Conservation (phyloP, 2,113 vertebrate genomes). For the Thalassoma bifasciatum region DNA sequence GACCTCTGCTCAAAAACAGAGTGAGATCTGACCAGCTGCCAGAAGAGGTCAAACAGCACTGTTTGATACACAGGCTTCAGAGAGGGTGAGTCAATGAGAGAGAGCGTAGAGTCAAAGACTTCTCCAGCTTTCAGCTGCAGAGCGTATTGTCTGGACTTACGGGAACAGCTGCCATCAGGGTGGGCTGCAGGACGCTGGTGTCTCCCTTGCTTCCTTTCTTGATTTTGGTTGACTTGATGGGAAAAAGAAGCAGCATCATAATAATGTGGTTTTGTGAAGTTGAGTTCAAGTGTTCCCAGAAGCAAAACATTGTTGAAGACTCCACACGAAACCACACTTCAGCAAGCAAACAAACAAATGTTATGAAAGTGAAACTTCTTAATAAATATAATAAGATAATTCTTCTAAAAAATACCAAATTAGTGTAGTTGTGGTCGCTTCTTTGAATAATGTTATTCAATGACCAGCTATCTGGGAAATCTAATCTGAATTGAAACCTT, state of each 20-base stretch:
- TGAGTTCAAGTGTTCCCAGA: neutral
- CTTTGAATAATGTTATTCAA: too few species aligned
- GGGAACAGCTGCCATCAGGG: slow-evolving; percentile 96
- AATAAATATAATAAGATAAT: too few species aligned
- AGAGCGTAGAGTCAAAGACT: neutral
- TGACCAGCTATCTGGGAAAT: too few species aligned
- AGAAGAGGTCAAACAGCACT: neutral
- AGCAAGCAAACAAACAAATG: too few species aligned
- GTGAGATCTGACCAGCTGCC: slow-evolving; percentile 4
- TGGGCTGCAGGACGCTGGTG: slow-evolving; percentile 89
- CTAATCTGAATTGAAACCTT: too few species aligned
- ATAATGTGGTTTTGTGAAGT: neutral
- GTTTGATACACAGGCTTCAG: slow-evolving; percentile 14
- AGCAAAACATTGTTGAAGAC: neutral
- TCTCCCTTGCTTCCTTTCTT: slow-evolving; percentile 97
- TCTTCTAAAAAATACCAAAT: too few species aligned
- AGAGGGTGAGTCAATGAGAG: slow-evolving; percentile 3
- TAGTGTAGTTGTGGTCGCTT: too few species aligned
- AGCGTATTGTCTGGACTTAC: slow-evolving; percentile 76
- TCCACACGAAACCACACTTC: too few species aligned
- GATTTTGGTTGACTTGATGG: slow-evolving; percentile 93
- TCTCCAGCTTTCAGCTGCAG: neutral
- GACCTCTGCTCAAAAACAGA: slow-evolving; percentile 17
- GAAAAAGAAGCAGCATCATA: slow-evolving; percentile 5
- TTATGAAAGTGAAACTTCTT: too few species aligned